These are phyloP conservation scores for Phylloscopus trochilus DNA, from an alignment of 2,113 vertebrate genomes.

Conservation along the genomic window DNA sequence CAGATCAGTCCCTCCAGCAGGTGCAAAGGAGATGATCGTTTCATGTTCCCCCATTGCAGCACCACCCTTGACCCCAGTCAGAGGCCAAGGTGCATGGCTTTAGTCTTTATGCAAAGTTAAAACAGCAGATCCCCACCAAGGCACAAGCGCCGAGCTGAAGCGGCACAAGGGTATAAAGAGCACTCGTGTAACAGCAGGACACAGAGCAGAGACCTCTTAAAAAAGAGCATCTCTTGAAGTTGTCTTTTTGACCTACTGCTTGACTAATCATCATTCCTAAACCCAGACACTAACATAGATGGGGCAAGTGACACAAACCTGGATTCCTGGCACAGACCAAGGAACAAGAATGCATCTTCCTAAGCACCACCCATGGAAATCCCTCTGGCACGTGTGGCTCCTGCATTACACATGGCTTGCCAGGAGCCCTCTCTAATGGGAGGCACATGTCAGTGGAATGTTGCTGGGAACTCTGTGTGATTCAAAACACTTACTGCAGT, in stretches of 20 bases:
- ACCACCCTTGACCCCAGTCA: background rate
- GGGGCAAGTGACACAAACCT: background rate
- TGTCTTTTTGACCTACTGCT: background rate
- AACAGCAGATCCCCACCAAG: background rate
- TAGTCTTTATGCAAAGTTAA: background rate
- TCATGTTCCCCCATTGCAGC: background rate
- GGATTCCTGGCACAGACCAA: background rate
- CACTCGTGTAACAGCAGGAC: background rate
- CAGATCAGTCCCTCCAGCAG: background rate
- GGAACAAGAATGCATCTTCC: background rate
- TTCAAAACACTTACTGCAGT: constrained; percentile 32
- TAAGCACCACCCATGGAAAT: background rate
- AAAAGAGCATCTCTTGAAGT: background rate
- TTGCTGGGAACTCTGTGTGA: background rate
- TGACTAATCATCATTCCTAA: background rate
- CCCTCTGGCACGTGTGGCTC: background rate
- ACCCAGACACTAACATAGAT: background rate
- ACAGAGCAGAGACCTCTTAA: background rate
- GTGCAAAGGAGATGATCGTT: background rate
- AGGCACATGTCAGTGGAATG: constrained; percentile 6
- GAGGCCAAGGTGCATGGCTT: background rate
- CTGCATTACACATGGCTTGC: background rate
- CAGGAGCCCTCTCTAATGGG: background rate
- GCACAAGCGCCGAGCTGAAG: background rate
- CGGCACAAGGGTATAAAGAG: background rate